Percentiles rank a stretch among this genome's conserved stretches.
These are phyloP conservation scores for Drosophila recens DNA, from an alignment of 2,888 invertebrate species.

Conservation along the genomic window DNA sequence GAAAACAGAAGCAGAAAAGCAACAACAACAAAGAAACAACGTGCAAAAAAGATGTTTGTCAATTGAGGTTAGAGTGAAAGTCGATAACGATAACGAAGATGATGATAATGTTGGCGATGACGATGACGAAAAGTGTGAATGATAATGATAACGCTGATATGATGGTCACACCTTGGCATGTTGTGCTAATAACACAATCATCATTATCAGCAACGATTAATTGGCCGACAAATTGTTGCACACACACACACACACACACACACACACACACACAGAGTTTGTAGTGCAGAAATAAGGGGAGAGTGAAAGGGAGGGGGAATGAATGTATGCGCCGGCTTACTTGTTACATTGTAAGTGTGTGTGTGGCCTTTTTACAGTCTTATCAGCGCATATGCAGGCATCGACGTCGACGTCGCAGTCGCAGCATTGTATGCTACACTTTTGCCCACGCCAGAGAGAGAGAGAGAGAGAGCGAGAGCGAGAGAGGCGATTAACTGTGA, in stretches of 20 bases:
- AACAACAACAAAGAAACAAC: neutral
- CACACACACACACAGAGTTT: constrained; percentile 2
- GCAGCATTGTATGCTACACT: constrained; percentile 54
- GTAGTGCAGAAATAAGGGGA: neutral
- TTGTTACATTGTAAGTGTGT: constrained; percentile 48
- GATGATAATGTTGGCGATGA: constrained; percentile 11
- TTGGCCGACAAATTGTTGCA: constrained; percentile 53
- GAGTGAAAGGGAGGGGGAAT: neutral
- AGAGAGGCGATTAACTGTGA: constrained; percentile 52
- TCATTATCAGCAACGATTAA: constrained; percentile 46
- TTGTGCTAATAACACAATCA: constrained; percentile 21
- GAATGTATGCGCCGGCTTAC: constrained; percentile 37
- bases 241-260: constrained; percentile 17
- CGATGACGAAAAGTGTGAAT: neutral
- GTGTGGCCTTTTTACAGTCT: constrained; percentile 40
- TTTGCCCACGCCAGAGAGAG: constrained; percentile 10
- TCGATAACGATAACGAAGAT: constrained; percentile 15
- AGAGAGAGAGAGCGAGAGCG: constrained; percentile 3
- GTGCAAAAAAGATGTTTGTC: constrained; percentile 15
- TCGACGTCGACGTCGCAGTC: constrained; percentile 15
- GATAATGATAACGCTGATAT: constrained; percentile 5
- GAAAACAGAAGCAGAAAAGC: neutral
- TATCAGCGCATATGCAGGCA: constrained; percentile 45
- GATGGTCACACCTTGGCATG: constrained; percentile 18
- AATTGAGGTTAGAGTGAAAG: constrained; percentile 41